Base-by-base conservation (phyloP, 2,888 invertebrate genomes). In the Ormyrus pomaceus region DNA sequence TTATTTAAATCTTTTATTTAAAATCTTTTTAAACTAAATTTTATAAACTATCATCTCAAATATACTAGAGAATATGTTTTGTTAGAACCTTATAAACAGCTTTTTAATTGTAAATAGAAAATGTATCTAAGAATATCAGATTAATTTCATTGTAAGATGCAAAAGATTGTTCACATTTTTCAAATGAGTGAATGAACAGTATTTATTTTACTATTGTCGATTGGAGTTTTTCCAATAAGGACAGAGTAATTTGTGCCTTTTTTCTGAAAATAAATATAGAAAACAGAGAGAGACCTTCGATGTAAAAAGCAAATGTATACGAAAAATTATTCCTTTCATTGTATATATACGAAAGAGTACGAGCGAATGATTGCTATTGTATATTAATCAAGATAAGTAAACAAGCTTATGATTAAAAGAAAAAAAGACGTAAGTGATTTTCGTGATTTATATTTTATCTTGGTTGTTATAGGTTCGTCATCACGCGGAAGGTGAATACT, bases 361-460 rank as follows among this genome's bases (percentile, higher is more conserved):
- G 71, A 72, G 51, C 55, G 70, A 78, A 19, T 72, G 75, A 34
- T 34, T 66, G 55, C 34, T 79, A 64, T 56, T 64, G 50, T 65
- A 34, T 34, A 34, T 72, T 72, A 5, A 66, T 50, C 64, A 62
- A 77, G 74, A 79, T 77, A 75, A 81, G 69, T 70, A 72, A 75
- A 70, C 34, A 71, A 82, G 62, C 59, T 73, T 59, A 68, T 59
- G 58, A 19, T 61, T 9, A 53, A 59, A 68, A 50, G 48, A 19
- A 62, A 65, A 61, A 73, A 56, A 34, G 19, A 72, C 75, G 77
- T 83, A 72, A 81, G 81, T 83, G 68, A 82, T 83, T 84, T 87
- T 87, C 87, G 86, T 87, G 87, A 88, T 88, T 87, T 87, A 86
- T 84, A 83, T 87, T 88, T 87, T 87, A 83, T 88, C 86, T 88